Conservation (phyloP, 2,113 vertebrate species). For the Aix galericulata region DNA sequence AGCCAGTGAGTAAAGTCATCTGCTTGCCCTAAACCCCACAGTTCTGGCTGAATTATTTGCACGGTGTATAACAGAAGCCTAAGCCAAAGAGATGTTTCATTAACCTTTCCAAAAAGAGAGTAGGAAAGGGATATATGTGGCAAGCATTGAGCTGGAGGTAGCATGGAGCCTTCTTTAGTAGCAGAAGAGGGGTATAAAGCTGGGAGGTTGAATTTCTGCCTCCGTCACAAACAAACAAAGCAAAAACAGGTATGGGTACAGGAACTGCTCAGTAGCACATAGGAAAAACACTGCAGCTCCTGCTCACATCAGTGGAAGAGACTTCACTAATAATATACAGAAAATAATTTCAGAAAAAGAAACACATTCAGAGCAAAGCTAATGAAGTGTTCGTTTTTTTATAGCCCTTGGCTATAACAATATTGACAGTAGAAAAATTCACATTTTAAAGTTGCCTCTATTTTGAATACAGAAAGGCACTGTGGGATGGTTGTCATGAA, state of each 20-base stretch:
- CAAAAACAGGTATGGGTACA: background rate
- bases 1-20: slow-evolving; percentile 5
- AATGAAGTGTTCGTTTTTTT: background rate
- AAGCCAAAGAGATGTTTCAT: background rate
- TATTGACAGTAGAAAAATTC: background rate
- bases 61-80: background rate
- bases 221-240: accelerated
- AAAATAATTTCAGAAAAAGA: background rate
- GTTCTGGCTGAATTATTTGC: background rate
- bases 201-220: background rate
- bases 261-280: background rate
- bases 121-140: background rate
- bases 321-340: background rate
- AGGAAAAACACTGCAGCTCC: background rate
- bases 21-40: background rate
- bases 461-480: slow-evolving; percentile 2
- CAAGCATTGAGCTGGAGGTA: background rate
- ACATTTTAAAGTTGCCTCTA: slow-evolving; percentile 6
- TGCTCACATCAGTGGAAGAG: background rate
- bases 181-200: accelerated
- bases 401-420: background rate
- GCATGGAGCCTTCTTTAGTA: background rate
- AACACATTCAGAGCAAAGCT: background rate
- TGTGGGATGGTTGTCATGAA: background rate
- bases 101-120: background rate